Evolutionary conservation across 2,888 invertebrate genomes (phyloP).

Genomic region (Eupsilia transversa): DNA sequence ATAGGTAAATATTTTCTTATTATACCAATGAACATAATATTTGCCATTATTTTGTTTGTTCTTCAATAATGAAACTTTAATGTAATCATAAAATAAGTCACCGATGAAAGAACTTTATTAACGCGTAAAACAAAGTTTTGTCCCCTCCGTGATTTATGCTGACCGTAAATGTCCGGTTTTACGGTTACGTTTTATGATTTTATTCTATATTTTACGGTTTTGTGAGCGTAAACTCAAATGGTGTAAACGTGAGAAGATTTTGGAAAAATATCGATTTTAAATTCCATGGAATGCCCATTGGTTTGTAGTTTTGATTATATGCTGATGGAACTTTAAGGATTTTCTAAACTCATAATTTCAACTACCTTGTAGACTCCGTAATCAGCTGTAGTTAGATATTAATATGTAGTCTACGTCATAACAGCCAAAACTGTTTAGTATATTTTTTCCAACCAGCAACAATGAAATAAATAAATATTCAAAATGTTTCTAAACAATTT

Average conservation of each 20-base stretch:
- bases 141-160: slow-evolving; percentile 64
- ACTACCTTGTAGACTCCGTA: not conserved
- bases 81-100: slow-evolving; percentile 20
- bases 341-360: not conserved
- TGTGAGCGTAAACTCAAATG: slow-evolving; percentile 41
- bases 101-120: slow-evolving; percentile 61
- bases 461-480: slow-evolving; percentile 6
- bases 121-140: slow-evolving; percentile 62
- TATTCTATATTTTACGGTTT: slow-evolving; percentile 65
- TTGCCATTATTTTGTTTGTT: not conserved
- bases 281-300: not conserved
- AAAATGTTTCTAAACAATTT: slow-evolving; percentile 49
- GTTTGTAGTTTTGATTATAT: not conserved
- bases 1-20: not conserved
- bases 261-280: slow-evolving; percentile 36
- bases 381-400: not conserved
- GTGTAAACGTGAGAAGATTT: slow-evolving; percentile 62
- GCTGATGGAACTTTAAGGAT: not conserved
- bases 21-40: not conserved
- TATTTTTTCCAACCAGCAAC: not conserved
- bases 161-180: slow-evolving; percentile 62
- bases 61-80: slow-evolving; percentile 5
- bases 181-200: slow-evolving; percentile 66
- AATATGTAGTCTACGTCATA: not conserved
- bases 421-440: not conserved